Conservation (phyloP, 2,797 vertebrate species). For the Labeo calbasu region DNA sequence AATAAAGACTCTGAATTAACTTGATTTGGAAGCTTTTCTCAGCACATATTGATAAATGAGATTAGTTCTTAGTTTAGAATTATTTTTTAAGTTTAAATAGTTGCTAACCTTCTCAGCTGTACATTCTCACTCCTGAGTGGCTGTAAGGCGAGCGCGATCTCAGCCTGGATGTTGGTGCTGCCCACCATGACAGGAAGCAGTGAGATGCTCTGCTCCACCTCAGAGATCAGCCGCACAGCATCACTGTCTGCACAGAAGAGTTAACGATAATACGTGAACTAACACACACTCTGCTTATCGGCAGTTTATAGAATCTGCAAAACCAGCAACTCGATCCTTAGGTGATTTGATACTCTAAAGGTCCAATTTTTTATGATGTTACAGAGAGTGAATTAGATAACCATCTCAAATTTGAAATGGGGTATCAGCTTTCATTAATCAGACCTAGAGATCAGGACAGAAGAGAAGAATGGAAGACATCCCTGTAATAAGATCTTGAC, state of each 20-base stretch:
- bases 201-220: constrained; percentile 79
- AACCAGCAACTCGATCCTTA: neutral
- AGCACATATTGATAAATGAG: neutral
- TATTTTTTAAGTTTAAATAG: too few relatives aligned
- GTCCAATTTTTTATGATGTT: neutral
- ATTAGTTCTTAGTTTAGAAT: neutral
- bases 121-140: constrained; percentile 83
- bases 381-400: constrained; percentile 14
- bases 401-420: constrained; percentile 1
- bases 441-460: constrained; percentile 13
- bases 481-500: neutral
- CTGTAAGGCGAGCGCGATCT: constrained; percentile 79
- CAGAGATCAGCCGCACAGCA: constrained; percentile 79
- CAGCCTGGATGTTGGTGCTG: constrained; percentile 71
- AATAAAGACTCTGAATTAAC: neutral
- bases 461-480: neutral
- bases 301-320: neutral
- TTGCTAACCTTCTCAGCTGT: constrained; percentile 79
- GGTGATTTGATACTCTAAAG: neutral
- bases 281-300: neutral
- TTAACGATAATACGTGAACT: neutral
- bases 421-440: constrained; percentile 11
- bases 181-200: constrained; percentile 72
- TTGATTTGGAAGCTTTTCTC: neutral
- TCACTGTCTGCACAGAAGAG: constrained; percentile 71